Percentiles rank a stretch among this genome's conserved stretches.
Evolutionary conservation across 1,140 invertebrate genomes (phyloP).

Genomic region (Hycleus phaleratus): DNA sequence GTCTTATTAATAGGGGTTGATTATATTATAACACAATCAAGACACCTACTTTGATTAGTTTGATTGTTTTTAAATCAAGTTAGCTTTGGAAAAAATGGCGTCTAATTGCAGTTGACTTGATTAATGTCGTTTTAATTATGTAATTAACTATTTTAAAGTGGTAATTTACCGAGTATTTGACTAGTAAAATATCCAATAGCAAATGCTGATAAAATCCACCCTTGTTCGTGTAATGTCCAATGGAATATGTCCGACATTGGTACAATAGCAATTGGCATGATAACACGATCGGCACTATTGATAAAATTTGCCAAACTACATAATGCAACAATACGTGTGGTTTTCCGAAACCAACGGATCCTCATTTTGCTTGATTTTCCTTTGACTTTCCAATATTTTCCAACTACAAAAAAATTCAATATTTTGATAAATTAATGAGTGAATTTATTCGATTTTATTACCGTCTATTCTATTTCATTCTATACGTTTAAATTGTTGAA

Average conservation of each 20-base stretch:
- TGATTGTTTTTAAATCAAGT: too few species aligned
- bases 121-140: background rate
- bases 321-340: conserved; percentile 55
- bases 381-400: too few species aligned
- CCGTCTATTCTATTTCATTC: background rate
- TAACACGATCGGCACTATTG: conserved; percentile 70
- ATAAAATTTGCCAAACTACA: conserved; percentile 74
- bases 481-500: background rate
- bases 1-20: too few species aligned
- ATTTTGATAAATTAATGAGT: background rate
- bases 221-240: conserved; percentile 67
- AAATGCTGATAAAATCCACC: conserved; percentile 73
- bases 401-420: background rate
- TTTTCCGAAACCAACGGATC: conserved; percentile 47
- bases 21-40: too few species aligned
- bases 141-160: background rate
- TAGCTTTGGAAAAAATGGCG: background rate
- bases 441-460: background rate
- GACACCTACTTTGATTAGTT: too few species aligned
- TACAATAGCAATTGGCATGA: conserved; percentile 75
- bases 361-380: conserved; percentile 19
- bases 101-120: background rate
- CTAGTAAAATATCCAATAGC: conserved; percentile 74
- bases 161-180: conserved; percentile 44
- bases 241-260: conserved; percentile 67